These are phyloP conservation scores for Campaea margaritaria DNA, from an alignment of 2,888 invertebrate genomes.

Conservation along the genomic window DNA sequence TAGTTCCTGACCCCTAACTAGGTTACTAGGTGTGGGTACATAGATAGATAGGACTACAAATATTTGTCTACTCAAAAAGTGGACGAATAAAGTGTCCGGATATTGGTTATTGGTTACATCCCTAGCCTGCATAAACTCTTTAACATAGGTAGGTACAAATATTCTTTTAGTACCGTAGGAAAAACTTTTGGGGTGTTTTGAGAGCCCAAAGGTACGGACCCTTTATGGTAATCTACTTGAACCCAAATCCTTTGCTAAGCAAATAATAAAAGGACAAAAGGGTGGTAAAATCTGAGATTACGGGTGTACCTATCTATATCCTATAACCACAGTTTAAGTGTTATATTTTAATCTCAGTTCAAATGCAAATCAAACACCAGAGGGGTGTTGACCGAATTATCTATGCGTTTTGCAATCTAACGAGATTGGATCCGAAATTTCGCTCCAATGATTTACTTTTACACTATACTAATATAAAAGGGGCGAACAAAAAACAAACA, in stretches of 20 bases:
- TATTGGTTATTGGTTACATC: neutral
- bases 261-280: constrained; percentile 54
- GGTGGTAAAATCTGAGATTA: constrained; percentile 18
- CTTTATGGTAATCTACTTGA: constrained; percentile 58
- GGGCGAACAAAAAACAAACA: no score
- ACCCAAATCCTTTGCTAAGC: constrained; percentile 57
- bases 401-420: no score
- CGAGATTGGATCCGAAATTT: no score
- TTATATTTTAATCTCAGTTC: no score
- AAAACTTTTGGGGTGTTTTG: constrained; percentile 26
- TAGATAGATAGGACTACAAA: neutral
- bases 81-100: neutral
- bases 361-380: no score
- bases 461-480: no score
- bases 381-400: no score
- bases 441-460: no score
- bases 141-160: constrained; percentile 14
- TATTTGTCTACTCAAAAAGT: neutral
- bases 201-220: constrained; percentile 40
- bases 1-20: no score
- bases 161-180: constrained; percentile 30
- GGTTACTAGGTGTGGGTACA: no score
- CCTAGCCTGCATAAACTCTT: constrained; percentile 5
- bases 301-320: neutral
- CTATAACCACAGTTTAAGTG: no score